Percentiles rank a stretch among this genome's conserved stretches.
These are phyloP conservation scores for Heliocidaris erythrogramma DNA, from an alignment of 35 echinoderm and acorn worm genomes.

Conservation along the genomic window DNA sequence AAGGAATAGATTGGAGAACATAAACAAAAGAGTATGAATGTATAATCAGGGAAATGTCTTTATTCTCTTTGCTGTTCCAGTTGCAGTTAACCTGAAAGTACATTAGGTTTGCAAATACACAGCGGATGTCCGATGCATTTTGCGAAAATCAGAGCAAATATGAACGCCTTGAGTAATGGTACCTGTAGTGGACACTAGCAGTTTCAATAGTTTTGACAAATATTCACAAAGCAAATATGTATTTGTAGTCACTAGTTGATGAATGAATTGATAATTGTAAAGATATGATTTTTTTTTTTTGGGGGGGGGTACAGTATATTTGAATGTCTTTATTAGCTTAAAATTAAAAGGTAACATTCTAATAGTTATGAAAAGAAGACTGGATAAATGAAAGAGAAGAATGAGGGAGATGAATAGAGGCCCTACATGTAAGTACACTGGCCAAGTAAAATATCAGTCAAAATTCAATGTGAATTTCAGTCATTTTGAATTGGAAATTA, in stretches of 20 bases:
- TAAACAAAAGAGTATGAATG: not conserved
- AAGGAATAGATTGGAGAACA: not conserved
- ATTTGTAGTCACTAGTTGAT: not conserved
- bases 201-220: not conserved
- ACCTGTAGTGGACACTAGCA: conserved; percentile 8
- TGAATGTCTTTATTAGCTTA: too few relatives aligned
- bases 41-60: not conserved
- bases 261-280: not conserved
- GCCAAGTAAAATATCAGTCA: not conserved
- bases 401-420: not conserved
- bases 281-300: too few relatives aligned
- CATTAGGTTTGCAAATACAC: not conserved
- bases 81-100: not conserved
- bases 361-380: not conserved
- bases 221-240: not conserved
- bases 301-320: too few relatives aligned
- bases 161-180: not conserved
- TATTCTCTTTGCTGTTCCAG: not conserved
- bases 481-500: too few relatives aligned
- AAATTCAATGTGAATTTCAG: not conserved
- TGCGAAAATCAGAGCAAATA: conserved; percentile 4
- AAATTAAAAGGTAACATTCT: too few relatives aligned
- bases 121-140: not conserved
- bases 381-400: not conserved
- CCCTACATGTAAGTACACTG: not conserved